Evolutionary conservation across 2,797 vertebrate genomes (phyloP), one percentile per base, ranked within the genome.

Genomic region (Mus caroli): DNA sequence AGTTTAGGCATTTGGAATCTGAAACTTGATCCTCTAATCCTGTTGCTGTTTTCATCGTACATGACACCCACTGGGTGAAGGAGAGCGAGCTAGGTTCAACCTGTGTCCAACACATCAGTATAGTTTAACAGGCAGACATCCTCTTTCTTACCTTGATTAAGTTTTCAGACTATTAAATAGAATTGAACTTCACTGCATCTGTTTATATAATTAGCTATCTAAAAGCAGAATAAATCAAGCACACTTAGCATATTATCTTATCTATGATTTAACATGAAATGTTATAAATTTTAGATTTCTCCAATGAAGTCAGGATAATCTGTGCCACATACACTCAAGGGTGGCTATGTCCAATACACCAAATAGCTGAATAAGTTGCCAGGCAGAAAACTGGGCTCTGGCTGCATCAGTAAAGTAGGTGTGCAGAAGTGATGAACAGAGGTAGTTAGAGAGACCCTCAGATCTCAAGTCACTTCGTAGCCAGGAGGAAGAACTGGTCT

Each of bases 141-240:
- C 43, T 31, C 56, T 87, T 58, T 90, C 26, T 77, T 58, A 83
- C 8, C n/a, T 7, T 37, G 15, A 91, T 89, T 17, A 80, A n/a
- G 8, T 83, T 95, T 90, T 73, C 60, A 96, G 73, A 84, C 60
- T 58, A 80, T 31, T 64, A 71, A 71, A 43, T 60, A 34, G 60
- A 90, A 78, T 80, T 93, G 82, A 85, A 64, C 87, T 88, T 96
- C 84, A 37, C 80, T 43, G 20, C 40, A 87, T 64, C 69, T 67
- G 9, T 90, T 76, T 75, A 1, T 86, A 31, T 58, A 31, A 69
- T 75, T 46, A 43, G 50, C 79, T 82, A 73, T 69, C 60, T 67
- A 60, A 94, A 89, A 10, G 19, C 37, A 56, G 37, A 88, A 64
- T 3, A 52, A 93, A 62, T 87, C 58, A 79, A 11, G 69, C n/a